Evolutionary conservation across 2,888 invertebrate genomes (phyloP).

Genomic region (Stomorhina lunata): DNA sequence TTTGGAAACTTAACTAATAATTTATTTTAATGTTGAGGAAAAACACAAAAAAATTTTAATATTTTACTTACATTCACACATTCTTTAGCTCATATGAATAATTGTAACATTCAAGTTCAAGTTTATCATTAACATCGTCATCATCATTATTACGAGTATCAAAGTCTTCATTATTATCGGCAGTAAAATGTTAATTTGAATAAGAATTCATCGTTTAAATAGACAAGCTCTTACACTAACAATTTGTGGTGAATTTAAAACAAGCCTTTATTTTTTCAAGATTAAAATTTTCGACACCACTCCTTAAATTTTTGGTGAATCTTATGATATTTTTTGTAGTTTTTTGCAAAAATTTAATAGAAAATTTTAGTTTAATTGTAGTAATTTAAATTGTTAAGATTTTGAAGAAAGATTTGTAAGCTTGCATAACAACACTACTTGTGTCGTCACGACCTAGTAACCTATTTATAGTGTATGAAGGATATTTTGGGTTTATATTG

Average conservation of each 20-base stretch:
- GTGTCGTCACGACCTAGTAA: too few relatives aligned
- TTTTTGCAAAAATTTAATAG: too few relatives aligned
- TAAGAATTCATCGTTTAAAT: not conserved
- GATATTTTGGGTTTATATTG: too few relatives aligned
- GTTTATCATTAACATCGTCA: conserved; percentile 50
- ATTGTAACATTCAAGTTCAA: conserved; percentile 64
- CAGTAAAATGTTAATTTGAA: conserved; percentile 12
- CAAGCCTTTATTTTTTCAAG: not conserved
- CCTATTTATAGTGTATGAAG: too few relatives aligned
- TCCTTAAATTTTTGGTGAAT: not conserved
- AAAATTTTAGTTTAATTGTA: too few relatives aligned
- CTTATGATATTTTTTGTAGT: too few relatives aligned
- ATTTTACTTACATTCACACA: not conserved
- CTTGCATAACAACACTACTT: too few relatives aligned
- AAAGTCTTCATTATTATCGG: conserved; percentile 11
- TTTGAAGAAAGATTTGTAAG: too few relatives aligned
- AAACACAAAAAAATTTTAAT: not conserved
- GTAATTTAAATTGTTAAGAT: too few relatives aligned
- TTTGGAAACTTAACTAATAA: conserved; percentile 40
- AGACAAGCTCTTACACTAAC: not conserved
- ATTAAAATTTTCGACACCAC: not conserved
- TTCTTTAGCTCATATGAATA: conserved; percentile 48
- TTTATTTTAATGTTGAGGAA: conserved; percentile 42
- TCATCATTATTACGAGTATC: not conserved
- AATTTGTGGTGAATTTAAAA: not conserved